Base-by-base conservation (phyloP, 2,113 vertebrate genomes). In the Antigone vipio region DNA sequence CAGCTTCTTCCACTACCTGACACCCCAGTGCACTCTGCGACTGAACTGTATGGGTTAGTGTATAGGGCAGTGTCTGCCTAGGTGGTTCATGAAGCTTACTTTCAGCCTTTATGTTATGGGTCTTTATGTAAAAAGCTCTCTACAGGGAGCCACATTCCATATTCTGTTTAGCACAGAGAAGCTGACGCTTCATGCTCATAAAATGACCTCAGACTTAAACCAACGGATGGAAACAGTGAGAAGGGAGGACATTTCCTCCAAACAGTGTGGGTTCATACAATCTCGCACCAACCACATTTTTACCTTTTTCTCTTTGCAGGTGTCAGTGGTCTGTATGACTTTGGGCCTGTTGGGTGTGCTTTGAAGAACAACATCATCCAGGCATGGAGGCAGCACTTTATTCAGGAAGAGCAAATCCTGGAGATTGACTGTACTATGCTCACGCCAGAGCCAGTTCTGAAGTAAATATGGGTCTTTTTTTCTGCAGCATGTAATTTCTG, bases 391-490 rank as follows among this genome's bases (percentile, higher is more conserved):
- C 99, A 99, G 96, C 99, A 99, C 97, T 99, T 99, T 77, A 99
- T 99, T 96, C 99, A 99, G 82, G 99, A 99, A 88, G 99, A 99
- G 91, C 99, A 99, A 94, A 99, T 99, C 90, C 97, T 99, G 88
- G 99, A 99, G 97, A 99, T 99, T 5, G 99, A 99, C 97, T 99
- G 99, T 96, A 99, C 99, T 91, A 99, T 99, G 99, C 98, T 99
- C 55, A 99, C 99, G 0, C 99, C 99, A 1, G 99, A 99, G 85
- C 82, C 99, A 0, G 99, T 99, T 84, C 98, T 99, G 91, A 99
- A 99, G 99, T 99, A 98, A 94, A 98, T 96, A 96, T 78, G 35
- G 9, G 11, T 30, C 8, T 40, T 42, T 52, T n/a, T 90, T 89
- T 67, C 32, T 83, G 92, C 91, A 92, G 86, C 6, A 45, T 90